These are phyloP conservation scores for Orussus abietinus DNA, from an alignment of 1,140 invertebrate species.

Conservation along the genomic window DNA sequence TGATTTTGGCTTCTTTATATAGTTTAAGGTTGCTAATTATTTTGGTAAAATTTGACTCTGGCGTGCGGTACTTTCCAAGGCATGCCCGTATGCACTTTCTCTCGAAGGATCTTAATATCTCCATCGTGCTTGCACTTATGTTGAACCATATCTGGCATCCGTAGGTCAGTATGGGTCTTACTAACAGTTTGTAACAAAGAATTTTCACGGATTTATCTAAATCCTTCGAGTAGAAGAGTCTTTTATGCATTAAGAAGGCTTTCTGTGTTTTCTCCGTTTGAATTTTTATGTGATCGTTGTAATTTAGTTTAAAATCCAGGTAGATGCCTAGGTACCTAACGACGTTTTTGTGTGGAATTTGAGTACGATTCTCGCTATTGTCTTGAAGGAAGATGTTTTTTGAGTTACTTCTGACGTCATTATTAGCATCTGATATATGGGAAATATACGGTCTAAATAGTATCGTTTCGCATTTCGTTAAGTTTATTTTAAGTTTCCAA, in stretches of 20 bases:
- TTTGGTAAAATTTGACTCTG: too few species aligned
- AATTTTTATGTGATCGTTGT: slow-evolving; percentile 14
- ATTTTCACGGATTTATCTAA: slow-evolving; percentile 11
- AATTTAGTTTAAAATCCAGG: slow-evolving; percentile 15
- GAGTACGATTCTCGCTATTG: not conserved
- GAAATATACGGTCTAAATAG: slow-evolving; percentile 13
- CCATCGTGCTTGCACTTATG: slow-evolving; percentile 2
- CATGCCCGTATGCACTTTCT: slow-evolving; percentile 20
- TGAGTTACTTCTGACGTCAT: not conserved
- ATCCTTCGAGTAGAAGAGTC: slow-evolving; percentile 17
- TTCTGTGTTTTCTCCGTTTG: slow-evolving; percentile 18
- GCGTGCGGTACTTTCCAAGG: slow-evolving; percentile 8
- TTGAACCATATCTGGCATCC: slow-evolving; percentile 18
- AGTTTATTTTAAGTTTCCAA: slow-evolving; percentile 23
- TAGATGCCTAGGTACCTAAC: slow-evolving; percentile 20
- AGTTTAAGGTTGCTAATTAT: too few species aligned
- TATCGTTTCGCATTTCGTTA: slow-evolving; percentile 22
- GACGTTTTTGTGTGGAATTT: slow-evolving; percentile 10
- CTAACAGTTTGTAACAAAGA: slow-evolving; percentile 11
- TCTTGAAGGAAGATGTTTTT: slow-evolving; percentile 10
- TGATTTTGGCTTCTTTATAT: too few species aligned
- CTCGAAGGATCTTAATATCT: slow-evolving; percentile 18
- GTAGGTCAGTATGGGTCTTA: slow-evolving; percentile 16
- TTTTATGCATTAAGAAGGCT: not conserved
- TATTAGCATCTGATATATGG: not conserved